Evolutionary conservation across 2,797 vertebrate species (phyloP), one percentile per base, ranked within the genome.

Genomic region (Benthosema pterotum): DNA sequence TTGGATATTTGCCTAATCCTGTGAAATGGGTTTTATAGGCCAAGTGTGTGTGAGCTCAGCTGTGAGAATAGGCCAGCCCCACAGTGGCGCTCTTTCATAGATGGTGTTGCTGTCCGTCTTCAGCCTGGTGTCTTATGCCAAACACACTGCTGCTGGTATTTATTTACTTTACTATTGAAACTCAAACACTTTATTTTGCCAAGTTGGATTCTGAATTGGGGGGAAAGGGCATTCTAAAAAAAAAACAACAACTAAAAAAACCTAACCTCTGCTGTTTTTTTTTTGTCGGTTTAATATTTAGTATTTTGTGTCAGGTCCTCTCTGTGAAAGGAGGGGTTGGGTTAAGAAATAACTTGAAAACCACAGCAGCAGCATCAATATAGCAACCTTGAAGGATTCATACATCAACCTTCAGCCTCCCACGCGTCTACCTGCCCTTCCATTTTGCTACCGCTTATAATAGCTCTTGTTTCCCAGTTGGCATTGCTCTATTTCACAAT

Each of bases 321-420:
- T 74, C 28, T 22, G n/a, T 28, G 17, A 42, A 52, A 56, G 57
- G 52, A 52, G 50, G 50, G 25, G 53, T 46, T 57, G 42, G 13
- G 12, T 6, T 6, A 38, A 38, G 2, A 38, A 38, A 38, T 9
- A 43, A 52, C 38, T 47, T 59, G 54, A 69, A 19, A 48, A 16
- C n/a, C 25, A 70, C 38, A 16, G 72, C 38, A 16, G 22, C 13
- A 46, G 52, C 53, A 73, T 79, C 81, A 60, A 75, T 83, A 69
- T 1, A 72, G 63, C 69, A 72, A 58, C 72, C 72, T 72, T 72
- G 67, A 68, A 76, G 69, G 55, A 60, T 59, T 56, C 38, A 52
- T 67, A 38, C 67, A 80, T 17, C 66, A 83, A 78, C 82, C 85
- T 88, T 76, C 72, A 84, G 56, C 67, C 68, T 76, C 63, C 58